These are phyloP conservation scores for Coelopa pilipes DNA, from an alignment of 2,888 invertebrate species.

Conservation along the genomic window DNA sequence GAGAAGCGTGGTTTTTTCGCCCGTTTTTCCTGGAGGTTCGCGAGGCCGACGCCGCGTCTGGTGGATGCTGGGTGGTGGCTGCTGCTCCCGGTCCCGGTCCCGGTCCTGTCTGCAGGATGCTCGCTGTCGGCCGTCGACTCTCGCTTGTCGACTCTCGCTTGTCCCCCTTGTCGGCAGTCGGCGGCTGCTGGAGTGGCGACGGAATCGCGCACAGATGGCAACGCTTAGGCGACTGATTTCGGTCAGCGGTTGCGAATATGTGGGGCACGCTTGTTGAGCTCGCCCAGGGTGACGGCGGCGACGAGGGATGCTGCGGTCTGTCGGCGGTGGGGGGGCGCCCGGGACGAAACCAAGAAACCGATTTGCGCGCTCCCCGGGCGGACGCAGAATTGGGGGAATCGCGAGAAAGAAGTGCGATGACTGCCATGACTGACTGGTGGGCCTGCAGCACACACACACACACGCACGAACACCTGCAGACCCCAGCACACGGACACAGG, in stretches of 20 bases:
- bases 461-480: background rate
- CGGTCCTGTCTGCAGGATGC: background rate
- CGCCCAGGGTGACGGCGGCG: background rate
- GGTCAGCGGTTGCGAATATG: constrained; percentile 12
- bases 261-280: background rate
- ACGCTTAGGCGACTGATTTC: constrained; percentile 16
- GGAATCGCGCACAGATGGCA: background rate
- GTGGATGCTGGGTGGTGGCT: background rate
- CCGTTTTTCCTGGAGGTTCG: background rate
- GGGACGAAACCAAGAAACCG: background rate
- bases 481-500: too few relatives aligned
- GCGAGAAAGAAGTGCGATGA: background rate
- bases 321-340: background rate
- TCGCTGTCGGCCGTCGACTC: background rate
- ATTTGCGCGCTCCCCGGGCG: background rate
- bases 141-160: background rate
- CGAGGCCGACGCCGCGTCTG: background rate
- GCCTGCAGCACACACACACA: background rate
- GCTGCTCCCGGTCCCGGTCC: too few relatives aligned
- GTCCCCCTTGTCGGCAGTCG: background rate
- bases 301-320: background rate
- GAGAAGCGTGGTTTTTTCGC: too few relatives aligned
- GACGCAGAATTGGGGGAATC: background rate
- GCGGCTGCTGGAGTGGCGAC: background rate
- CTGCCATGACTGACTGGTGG: background rate